Conservation (phyloP, 2,113 vertebrate genomes). For the Caranx ignobilis region DNA sequence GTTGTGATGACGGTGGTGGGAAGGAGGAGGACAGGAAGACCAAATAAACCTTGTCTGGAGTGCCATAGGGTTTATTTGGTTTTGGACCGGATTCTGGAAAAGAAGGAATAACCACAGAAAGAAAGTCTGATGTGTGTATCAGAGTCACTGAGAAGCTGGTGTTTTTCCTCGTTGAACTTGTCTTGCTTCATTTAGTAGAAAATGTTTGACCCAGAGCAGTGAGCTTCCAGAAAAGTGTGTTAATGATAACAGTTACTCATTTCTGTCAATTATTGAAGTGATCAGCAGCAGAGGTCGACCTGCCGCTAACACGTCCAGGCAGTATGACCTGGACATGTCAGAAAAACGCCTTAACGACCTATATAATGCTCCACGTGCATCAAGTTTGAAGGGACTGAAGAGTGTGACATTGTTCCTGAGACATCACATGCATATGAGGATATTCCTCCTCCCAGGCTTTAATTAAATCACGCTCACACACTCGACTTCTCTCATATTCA, state of each 20-base stretch:
- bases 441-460: neutral
- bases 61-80: too few species aligned
- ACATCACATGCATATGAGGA: too few species aligned
- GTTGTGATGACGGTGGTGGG: neutral
- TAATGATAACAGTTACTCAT: constrained; percentile 46
- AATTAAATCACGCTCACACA: neutral
- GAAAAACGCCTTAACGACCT: neutral
- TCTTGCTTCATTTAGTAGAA: neutral
- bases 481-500: neutral
- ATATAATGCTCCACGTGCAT: neutral
- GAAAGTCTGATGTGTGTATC: neutral
- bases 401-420: neutral
- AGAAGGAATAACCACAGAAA: neutral
- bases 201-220: constrained; percentile 25
- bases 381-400: neutral
- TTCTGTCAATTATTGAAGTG: constrained; percentile 28
- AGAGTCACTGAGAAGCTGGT: neutral
- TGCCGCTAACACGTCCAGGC: neutral
- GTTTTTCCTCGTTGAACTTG: neutral
- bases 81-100: neutral
- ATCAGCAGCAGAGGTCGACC: constrained; percentile 3
- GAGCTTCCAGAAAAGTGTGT: neutral
- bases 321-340: neutral
- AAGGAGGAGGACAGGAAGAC: neutral
- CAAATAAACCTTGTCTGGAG: neutral